These are phyloP conservation scores for Diaperis boleti DNA, from an alignment of 2,888 invertebrate genomes.

Conservation along the genomic window DNA sequence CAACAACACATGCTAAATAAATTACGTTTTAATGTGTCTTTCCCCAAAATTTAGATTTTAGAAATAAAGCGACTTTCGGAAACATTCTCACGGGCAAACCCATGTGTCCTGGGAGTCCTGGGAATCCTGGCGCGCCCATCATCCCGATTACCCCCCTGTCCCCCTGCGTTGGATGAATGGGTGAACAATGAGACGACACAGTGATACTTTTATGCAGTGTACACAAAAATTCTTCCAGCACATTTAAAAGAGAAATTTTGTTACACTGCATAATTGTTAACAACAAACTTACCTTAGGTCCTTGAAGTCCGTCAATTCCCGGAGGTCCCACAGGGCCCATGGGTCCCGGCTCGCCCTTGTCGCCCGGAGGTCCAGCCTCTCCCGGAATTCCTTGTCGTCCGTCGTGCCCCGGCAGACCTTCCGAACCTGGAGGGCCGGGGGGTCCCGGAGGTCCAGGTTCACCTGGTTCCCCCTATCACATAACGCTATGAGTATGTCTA, in stretches of 20 bases:
- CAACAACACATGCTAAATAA: no score
- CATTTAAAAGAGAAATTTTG: no score
- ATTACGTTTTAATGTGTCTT: no score
- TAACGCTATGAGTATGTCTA: neutral
- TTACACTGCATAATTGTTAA: neutral
- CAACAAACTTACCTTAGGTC: conserved; percentile 75
- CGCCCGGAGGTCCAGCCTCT: conserved; percentile 75
- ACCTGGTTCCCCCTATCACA: conserved; percentile 86
- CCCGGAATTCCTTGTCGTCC: conserved; percentile 84
- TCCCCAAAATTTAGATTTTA: no score
- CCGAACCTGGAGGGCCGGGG: conserved; percentile 83
- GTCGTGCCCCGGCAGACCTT: conserved; percentile 87
- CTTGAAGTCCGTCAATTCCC: conserved; percentile 77
- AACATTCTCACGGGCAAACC: conserved; percentile 67
- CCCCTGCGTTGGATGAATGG: conserved; percentile 58
- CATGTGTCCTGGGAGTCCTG: conserved; percentile 68
- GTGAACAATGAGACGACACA: conserved; percentile 18
- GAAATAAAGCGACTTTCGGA: neutral
- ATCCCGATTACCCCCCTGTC: conserved; percentile 66
- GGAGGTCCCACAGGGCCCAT: conserved; percentile 78
- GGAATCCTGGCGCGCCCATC: conserved; percentile 67
- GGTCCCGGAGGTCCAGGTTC: conserved; percentile 92
- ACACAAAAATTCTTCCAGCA: no score
- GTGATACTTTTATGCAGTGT: conserved; percentile 14
- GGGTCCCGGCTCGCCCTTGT: conserved; percentile 78